Evolutionary conservation across 2,113 vertebrate genomes (phyloP).

Genomic region (Pelobates fuscus): DNA sequence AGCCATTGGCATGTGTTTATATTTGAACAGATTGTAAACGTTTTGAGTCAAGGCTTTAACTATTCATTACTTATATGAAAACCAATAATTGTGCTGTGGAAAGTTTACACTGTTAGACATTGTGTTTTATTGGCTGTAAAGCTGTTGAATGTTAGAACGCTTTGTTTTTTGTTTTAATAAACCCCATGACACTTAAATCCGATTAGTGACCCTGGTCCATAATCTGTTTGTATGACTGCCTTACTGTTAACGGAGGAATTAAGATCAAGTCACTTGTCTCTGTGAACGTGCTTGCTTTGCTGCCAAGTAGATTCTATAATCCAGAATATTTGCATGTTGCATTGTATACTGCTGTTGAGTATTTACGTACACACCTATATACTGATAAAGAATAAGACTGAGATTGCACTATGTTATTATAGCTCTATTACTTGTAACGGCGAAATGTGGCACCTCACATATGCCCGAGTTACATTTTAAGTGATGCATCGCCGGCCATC

Average conservation of each 20-base stretch:
- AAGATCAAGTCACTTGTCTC: conserved; percentile 6
- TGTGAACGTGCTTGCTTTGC: no score
- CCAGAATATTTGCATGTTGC: not conserved
- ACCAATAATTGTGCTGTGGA: no score
- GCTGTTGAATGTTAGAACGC: conserved; percentile 12
- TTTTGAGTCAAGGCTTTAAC: no score
- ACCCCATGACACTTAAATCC: conserved; percentile 24
- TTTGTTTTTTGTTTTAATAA: conserved; percentile 12
- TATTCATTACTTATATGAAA: no score
- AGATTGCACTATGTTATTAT: not conserved
- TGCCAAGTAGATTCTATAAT: no score
- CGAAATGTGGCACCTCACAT: no score
- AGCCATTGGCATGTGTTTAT: no score
- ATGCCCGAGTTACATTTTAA: no score
- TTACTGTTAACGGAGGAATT: conserved; percentile 11
- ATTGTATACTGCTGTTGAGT: not conserved
- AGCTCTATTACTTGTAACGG: no score
- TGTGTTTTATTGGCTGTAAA: not conserved
- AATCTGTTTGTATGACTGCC: conserved; percentile 13
- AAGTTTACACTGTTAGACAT: not conserved
- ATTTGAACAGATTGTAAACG: no score
- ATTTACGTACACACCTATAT: not conserved
- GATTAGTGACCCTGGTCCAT: conserved; percentile 12
- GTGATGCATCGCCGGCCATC: no score
- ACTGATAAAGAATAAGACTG: not conserved